Conservation (phyloP, 2,113 vertebrate genomes). For the Gallinago media region DNA sequence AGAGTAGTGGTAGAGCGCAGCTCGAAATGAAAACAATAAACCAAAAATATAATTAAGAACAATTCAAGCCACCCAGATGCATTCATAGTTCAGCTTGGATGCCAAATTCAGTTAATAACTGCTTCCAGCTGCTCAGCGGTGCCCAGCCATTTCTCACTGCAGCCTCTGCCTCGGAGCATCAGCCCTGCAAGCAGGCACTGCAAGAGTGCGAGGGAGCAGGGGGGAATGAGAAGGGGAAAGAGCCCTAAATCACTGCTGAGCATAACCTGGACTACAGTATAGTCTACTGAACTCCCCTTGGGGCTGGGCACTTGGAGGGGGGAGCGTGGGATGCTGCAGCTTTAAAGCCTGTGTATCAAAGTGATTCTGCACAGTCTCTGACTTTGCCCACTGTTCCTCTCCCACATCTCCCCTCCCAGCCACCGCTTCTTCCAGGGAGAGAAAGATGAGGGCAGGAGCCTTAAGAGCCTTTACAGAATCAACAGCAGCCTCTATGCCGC, state of each 20-base stretch:
- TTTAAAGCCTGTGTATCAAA: too few relatives aligned
- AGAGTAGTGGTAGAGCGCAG: not conserved
- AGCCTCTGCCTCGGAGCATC: not conserved
- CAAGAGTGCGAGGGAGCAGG: not conserved
- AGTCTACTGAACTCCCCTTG: not conserved
- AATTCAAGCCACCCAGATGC: slow-evolving; percentile 38
- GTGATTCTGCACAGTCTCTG: not conserved
- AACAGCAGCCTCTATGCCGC: not conserved
- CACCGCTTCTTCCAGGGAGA: accelerated
- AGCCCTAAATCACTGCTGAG: not conserved
- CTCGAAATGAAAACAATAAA: slow-evolving; percentile 53
- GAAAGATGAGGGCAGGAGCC: not conserved
- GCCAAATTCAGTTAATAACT: slow-evolving; percentile 16
- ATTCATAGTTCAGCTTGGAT: not conserved
- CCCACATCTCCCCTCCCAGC: accelerated
- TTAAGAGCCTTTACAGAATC: not conserved
- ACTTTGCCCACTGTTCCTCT: accelerated
- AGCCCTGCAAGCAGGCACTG: not conserved
- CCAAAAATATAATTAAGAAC: slow-evolving; percentile 60
- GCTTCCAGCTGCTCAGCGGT: slow-evolving; percentile 4
- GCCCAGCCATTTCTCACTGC: not conserved
- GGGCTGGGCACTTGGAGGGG: not conserved
- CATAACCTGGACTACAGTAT: accelerated
- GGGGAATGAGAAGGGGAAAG: not conserved
- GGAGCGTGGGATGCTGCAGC: not conserved